A percentile compares a stretch with the other conserved stretches of the same genome.
These are phyloP conservation scores for Platycheirus rosarum DNA, from an alignment of 2,888 invertebrate species.

Conservation along the genomic window DNA sequence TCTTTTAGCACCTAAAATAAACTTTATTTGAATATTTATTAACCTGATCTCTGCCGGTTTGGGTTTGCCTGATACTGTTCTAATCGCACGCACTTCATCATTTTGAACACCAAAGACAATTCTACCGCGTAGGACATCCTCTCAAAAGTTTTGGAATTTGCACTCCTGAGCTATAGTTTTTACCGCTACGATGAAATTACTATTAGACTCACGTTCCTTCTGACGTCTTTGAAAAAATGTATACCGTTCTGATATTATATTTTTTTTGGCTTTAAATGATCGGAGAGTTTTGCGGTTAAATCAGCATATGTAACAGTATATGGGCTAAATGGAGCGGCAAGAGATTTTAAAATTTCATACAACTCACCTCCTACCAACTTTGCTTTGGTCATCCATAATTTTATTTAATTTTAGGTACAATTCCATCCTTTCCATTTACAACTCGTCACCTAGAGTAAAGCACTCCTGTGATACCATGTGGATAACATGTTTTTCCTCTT, in stretches of 20 bases:
- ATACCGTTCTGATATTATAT: slow-evolving; percentile 75
- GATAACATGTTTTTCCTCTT: background rate
- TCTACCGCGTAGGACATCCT: slow-evolving; percentile 73
- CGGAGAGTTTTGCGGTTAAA: slow-evolving; percentile 14
- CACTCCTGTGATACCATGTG: slow-evolving; percentile 9
- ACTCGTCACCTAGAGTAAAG: slow-evolving; percentile 12
- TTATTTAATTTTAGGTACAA: slow-evolving; percentile 1
- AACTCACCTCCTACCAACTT: background rate
- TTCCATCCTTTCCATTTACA: background rate
- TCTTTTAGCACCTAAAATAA: background rate
- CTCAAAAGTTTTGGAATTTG: slow-evolving; percentile 75
- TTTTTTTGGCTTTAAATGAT: slow-evolving; percentile 41
- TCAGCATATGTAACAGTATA: background rate
- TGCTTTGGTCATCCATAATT: background rate
- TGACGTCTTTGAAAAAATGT: slow-evolving; percentile 75
- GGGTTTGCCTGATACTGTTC: background rate
- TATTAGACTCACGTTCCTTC: slow-evolving; percentile 66
- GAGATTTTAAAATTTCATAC: background rate
- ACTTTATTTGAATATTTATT: background rate
- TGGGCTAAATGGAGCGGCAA: background rate
- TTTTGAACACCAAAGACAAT: slow-evolving; percentile 75
- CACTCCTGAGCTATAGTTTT: slow-evolving; percentile 75
- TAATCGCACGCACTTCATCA: slow-evolving; percentile 26
- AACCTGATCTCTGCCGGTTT: background rate
- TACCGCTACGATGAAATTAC: slow-evolving; percentile 71